phyloP scores from a whole-genome alignment of 2,113 vertebrate genomes.

The Hippopotamus amphibius region DNA sequence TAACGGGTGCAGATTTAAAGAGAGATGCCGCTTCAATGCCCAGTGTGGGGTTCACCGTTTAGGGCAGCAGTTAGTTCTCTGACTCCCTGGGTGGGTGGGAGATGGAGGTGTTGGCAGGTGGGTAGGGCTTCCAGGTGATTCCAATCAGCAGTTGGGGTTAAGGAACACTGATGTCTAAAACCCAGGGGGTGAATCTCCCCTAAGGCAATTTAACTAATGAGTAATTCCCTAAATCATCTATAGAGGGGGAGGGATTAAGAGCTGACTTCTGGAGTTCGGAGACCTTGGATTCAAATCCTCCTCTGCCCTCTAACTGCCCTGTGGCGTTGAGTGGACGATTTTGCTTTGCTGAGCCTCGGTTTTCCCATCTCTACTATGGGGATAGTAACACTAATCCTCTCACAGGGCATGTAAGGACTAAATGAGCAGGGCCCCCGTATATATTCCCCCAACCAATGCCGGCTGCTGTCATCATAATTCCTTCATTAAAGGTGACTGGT shows the following conservation, averaged over 20 bases:
- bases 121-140: not conserved
- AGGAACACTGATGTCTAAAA: not conserved
- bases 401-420: not conserved
- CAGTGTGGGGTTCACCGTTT: fast-evolving
- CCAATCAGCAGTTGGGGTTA: not conserved
- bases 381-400: fast-evolving
- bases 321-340: fast-evolving
- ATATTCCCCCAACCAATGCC: fast-evolving
- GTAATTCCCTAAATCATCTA: not conserved
- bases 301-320: not conserved
- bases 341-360: fast-evolving
- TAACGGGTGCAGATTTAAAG: fast-evolving
- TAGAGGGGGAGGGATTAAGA: slow-evolving; percentile 23
- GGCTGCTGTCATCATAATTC: fast-evolving
- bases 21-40: not conserved
- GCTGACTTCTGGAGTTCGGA: slow-evolving; percentile 54
- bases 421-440: fast-evolving
- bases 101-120: not conserved
- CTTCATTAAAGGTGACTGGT: not conserved
- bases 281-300: too few species aligned
- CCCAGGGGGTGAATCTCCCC: too few species aligned
- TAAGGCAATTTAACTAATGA: too few species aligned
- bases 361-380: not conserved
- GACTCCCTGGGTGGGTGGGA: fast-evolving
- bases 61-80: not conserved